Evolutionary conservation across 2,888 invertebrate genomes (phyloP).

Genomic region (Hypena proboscidalis): DNA sequence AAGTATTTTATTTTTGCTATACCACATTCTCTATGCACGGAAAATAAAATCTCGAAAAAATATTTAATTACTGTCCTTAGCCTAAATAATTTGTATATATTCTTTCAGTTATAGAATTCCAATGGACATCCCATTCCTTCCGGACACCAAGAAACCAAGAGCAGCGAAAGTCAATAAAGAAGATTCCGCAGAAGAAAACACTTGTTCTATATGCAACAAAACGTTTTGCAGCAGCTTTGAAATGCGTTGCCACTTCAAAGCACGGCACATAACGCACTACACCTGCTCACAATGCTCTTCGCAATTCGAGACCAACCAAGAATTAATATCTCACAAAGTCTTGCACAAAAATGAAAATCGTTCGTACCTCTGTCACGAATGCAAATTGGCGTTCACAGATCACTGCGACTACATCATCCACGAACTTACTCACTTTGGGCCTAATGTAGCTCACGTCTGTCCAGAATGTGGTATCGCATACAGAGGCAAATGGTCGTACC

Average conservation of each 20-base stretch:
- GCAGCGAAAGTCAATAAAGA: conserved; percentile 1
- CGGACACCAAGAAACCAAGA: too few species aligned
- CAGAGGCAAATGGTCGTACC: conserved; percentile 11
- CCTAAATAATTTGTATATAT: too few species aligned
- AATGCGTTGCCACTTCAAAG: conserved; percentile 25
- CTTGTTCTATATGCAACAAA: conserved; percentile 18
- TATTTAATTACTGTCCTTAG: too few species aligned
- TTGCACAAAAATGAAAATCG: conserved; percentile 32
- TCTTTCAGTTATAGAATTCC: conserved; percentile 8
- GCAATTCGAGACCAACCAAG: conserved; percentile 39
- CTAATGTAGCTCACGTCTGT: conserved; percentile 24
- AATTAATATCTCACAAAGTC: conserved; percentile 43
- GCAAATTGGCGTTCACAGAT: conserved; percentile 45
- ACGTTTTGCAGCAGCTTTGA: conserved; percentile 11
- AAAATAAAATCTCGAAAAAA: too few species aligned
- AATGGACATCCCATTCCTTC: neutral
- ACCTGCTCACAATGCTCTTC: conserved; percentile 40
- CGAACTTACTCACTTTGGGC: conserved; percentile 24
- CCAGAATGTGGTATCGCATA: conserved; percentile 37
- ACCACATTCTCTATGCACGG: too few species aligned
- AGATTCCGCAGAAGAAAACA: neutral
- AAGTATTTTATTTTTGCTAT: too few species aligned
- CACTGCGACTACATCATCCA: conserved; percentile 45
- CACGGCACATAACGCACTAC: conserved; percentile 14
- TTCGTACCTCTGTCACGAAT: conserved; percentile 38